These are phyloP conservation scores for Geodia barretti DNA, from an alignment of 37 sponge, comb jelly and placozoan genomes.

Conservation along the genomic window DNA sequence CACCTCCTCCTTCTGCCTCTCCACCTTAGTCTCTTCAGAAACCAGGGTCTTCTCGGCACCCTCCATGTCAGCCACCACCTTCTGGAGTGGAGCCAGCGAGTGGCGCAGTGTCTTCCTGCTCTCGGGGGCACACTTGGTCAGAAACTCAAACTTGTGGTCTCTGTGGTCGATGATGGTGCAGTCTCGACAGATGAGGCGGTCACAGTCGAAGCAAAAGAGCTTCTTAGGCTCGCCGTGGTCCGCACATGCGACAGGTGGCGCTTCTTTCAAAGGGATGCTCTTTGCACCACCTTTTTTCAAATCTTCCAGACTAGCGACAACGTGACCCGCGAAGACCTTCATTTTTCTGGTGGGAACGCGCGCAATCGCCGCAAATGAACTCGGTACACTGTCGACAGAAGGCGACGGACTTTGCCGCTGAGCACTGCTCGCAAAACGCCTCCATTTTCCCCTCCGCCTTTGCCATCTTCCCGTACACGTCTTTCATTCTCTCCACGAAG, in stretches of 20 bases:
- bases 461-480: conserved; percentile 10
- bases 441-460: conserved; percentile 23
- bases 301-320: conserved; percentile 7
- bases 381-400: conserved; percentile 45
- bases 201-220: conserved; percentile 43
- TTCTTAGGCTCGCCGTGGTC: conserved; percentile 29
- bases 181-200: conserved; percentile 36
- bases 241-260: background rate
- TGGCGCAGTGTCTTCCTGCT: conserved; percentile 13
- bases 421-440: conserved; percentile 25
- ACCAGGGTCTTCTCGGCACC: background rate
- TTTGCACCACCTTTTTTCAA: conserved; percentile 21
- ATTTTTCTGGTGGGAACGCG: conserved; percentile 2
- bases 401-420: background rate
- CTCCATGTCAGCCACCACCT: background rate
- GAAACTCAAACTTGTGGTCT: conserved; percentile 34
- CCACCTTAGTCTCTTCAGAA: background rate
- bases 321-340: conserved; percentile 24
- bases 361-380: conserved; percentile 45
- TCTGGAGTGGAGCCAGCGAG: background rate
- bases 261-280: background rate
- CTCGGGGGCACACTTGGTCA: conserved; percentile 21
- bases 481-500: conserved; percentile 39
- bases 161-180: conserved; percentile 27
- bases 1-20: conserved; percentile 7